Evolutionary conservation across 2,113 vertebrate genomes (phyloP).

Genomic region (Colossoma macropomum): DNA sequence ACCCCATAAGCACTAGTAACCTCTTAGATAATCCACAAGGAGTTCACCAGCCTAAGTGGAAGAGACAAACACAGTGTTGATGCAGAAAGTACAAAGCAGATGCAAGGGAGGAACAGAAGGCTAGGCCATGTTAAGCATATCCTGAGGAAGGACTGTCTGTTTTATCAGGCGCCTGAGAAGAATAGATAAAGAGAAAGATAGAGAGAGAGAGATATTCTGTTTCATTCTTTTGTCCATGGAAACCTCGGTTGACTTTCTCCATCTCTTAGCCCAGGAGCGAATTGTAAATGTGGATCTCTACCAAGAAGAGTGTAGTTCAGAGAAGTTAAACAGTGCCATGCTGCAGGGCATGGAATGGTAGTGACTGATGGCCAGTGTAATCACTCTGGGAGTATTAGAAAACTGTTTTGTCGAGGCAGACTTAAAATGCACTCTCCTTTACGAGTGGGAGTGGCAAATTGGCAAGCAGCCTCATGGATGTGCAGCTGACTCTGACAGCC

Average conservation of each 20-base stretch:
- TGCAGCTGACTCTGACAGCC: background rate
- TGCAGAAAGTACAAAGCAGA: background rate
- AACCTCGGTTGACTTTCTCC: background rate
- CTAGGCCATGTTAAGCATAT: background rate
- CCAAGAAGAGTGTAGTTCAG: background rate
- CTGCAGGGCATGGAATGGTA: background rate
- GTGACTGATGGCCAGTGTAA: background rate
- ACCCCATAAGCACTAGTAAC: background rate
- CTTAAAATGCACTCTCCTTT: background rate
- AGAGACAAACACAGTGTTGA: slow-evolving; percentile 1
- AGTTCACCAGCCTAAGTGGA: background rate
- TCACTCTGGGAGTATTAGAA: background rate
- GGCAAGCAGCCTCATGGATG: background rate
- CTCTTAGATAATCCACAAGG: background rate
- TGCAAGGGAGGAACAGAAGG: background rate
- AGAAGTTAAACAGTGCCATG: background rate
- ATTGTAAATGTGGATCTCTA: background rate
- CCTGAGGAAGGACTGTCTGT: background rate
- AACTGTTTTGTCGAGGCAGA: background rate
- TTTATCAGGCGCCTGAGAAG: background rate
- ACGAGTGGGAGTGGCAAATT: background rate
- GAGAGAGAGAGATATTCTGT: background rate
- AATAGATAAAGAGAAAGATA: background rate
- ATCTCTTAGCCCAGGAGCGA: background rate
- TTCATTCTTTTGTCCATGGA: background rate